Conservation (phyloP, 2,113 vertebrate species). For the Mionectes macconnelli region DNA sequence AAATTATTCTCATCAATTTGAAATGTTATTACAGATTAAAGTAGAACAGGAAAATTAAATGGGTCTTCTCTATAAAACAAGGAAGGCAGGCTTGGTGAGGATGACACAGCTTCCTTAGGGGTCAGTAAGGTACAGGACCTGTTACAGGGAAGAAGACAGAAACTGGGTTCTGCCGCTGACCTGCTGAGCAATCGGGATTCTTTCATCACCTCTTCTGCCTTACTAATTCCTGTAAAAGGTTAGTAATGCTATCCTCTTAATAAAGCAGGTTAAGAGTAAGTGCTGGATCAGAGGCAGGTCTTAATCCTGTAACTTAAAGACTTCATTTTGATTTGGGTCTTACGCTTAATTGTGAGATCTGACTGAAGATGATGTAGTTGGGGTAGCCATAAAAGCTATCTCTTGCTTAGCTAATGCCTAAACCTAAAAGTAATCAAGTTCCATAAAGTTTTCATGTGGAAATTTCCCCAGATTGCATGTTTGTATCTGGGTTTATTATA, state of each 20-base stretch:
- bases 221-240: constrained; percentile 42
- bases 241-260: constrained; percentile 47
- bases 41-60: neutral
- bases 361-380: neutral
- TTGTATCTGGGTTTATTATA: neutral
- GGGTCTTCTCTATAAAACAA: neutral
- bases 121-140: constrained; percentile 38
- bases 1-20: neutral
- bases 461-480: neutral
- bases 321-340: constrained; percentile 24
- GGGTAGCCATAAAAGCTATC: neutral
- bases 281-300: constrained; percentile 13
- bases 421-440: neutral
- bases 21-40: neutral
- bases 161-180: constrained; percentile 34
- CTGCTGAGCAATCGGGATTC: neutral
- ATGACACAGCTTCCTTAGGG: neutral
- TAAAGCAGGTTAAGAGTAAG: constrained; percentile 31
- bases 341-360: neutral
- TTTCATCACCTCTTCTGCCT: constrained; percentile 38
- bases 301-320: constrained; percentile 29
- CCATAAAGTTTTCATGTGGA: neutral
- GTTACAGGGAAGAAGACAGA: constrained; percentile 25
- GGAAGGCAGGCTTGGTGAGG: neutral
- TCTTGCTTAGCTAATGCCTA: neutral